These are phyloP conservation scores for Timema cristinae DNA, from an alignment of 2,888 invertebrate genomes.

Conservation along the genomic window DNA sequence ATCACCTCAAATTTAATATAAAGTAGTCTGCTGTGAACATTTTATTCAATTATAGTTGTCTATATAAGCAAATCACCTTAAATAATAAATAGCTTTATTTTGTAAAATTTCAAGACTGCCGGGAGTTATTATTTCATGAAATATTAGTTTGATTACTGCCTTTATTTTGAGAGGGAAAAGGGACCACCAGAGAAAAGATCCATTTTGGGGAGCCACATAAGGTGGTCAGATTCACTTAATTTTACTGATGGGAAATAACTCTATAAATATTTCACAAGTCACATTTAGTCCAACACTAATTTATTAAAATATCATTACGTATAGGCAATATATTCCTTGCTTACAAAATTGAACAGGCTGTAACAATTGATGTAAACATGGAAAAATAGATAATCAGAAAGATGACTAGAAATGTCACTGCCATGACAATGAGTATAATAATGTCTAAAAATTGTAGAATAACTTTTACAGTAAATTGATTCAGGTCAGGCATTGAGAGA, in stretches of 20 bases:
- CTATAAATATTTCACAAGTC: conserved; percentile 18
- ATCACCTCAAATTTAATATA: no score
- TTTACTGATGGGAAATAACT: not conserved
- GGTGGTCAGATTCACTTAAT: no score
- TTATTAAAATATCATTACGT: conserved; percentile 34
- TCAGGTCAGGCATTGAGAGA: conserved; percentile 31
- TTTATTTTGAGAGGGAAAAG: no score
- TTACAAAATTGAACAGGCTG: conserved; percentile 32
- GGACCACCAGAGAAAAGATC: no score
- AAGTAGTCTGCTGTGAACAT: no score
- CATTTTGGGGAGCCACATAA: no score
- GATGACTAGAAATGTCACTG: conserved; percentile 32
- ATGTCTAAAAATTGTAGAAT: conserved; percentile 31
- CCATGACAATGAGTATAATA: conserved; percentile 30
- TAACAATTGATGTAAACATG: conserved; percentile 34
- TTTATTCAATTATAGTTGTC: no score
- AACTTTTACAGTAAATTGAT: conserved; percentile 29
- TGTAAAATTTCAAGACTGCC: no score
- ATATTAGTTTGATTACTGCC: no score
- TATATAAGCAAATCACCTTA: no score
- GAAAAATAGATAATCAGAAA: conserved; percentile 32
- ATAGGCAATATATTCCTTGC: conserved; percentile 32
- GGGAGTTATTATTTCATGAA: no score
- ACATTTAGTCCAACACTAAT: conserved; percentile 32
- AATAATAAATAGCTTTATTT: no score